phyloP scores from a whole-genome alignment of 2,888 invertebrate species.

The Drosophila anomelani region DNA sequence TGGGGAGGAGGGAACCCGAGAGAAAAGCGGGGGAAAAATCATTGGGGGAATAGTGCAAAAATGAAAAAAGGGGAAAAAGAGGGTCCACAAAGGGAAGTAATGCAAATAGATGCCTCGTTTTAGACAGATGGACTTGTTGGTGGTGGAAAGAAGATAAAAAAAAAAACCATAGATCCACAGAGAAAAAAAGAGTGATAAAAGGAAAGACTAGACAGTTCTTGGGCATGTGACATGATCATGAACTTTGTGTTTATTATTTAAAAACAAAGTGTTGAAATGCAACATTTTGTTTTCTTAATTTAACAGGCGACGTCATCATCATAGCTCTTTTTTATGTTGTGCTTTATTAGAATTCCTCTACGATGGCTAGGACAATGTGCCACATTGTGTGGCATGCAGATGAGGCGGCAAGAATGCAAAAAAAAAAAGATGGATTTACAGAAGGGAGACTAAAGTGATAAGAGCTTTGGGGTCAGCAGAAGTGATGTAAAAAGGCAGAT shows the following conservation, averaged over 20 bases:
- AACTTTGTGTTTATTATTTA: slow-evolving; percentile 20
- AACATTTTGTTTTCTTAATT: slow-evolving; percentile 57
- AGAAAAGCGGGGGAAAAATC: slow-evolving; percentile 5
- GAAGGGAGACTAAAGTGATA: not conserved
- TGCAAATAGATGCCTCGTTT: slow-evolving; percentile 61
- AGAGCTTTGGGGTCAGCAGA: not conserved
- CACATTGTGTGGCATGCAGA: slow-evolving; percentile 6
- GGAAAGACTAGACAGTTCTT: slow-evolving; percentile 18
- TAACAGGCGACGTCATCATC: slow-evolving; percentile 34
- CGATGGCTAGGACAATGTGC: slow-evolving; percentile 12
- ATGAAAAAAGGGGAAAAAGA: not conserved
- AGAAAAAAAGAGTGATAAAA: slow-evolving; percentile 19
- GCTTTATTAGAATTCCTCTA: not conserved
- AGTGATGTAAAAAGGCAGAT: not conserved
- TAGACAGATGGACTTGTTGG: slow-evolving; percentile 27
- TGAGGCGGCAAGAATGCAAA: slow-evolving; percentile 1
- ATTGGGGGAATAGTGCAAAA: not conserved
- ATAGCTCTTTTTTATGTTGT: not conserved
- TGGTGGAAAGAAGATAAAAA: not conserved
- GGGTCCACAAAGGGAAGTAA: slow-evolving; percentile 51
- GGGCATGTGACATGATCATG: slow-evolving; percentile 34
- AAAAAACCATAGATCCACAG: slow-evolving; percentile 22
- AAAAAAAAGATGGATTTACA: not conserved
- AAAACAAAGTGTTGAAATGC: slow-evolving; percentile 36
- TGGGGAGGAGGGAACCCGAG: not conserved